Conservation (phyloP, 2,888 invertebrate genomes). For the Brachyopa scutellaris region DNA sequence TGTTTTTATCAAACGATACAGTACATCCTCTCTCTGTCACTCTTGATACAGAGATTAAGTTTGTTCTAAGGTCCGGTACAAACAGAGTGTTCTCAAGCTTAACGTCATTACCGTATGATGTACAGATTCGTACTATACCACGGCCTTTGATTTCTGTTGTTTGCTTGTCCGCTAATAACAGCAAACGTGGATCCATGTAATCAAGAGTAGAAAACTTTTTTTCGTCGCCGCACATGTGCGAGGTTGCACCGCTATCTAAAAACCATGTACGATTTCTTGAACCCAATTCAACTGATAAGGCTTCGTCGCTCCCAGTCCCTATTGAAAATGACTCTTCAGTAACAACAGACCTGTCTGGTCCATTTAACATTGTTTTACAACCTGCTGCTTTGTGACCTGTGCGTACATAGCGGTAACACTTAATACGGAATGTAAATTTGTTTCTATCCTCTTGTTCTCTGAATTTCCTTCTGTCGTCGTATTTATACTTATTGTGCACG, state of each 20-base stretch:
- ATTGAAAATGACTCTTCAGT: conserved; percentile 8
- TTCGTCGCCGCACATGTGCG: conserved; percentile 48
- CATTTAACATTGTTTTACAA: not conserved
- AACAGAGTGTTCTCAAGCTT: too few relatives aligned
- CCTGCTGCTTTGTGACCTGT: not conserved
- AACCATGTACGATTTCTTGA: not conserved
- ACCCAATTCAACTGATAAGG: too few relatives aligned
- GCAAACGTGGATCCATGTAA: not conserved
- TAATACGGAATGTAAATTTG: too few relatives aligned
- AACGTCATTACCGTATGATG: not conserved
- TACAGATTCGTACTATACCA: not conserved
- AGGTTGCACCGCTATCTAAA: conserved; percentile 47
- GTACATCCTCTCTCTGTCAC: too few relatives aligned
- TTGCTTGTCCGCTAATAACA: conserved; percentile 41
- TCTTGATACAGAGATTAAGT: too few relatives aligned
- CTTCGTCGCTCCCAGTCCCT: not conserved
- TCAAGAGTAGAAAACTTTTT: not conserved
- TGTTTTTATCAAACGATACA: too few relatives aligned
- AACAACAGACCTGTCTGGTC: not conserved
- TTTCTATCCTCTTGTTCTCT: too few relatives aligned
- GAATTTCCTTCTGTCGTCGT: not conserved
- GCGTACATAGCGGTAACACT: not conserved
- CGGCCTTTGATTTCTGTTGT: conserved; percentile 33
- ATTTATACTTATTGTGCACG: not conserved
- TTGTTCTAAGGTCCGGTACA: too few relatives aligned